Conservation (phyloP, 2,113 vertebrate genomes). For the Osmerus eperlanus region DNA sequence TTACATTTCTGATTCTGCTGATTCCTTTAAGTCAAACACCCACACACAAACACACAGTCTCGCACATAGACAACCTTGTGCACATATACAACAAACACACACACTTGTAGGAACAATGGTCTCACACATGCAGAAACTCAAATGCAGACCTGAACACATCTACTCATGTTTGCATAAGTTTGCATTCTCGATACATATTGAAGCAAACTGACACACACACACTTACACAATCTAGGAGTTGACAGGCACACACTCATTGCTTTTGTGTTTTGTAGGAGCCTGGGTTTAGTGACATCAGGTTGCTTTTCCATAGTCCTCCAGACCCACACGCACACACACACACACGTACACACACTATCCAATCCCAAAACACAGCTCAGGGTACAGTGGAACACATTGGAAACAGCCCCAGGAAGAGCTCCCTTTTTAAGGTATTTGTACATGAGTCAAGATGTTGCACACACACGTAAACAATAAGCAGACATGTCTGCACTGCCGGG, state of each 20-base stretch:
- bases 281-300: not conserved
- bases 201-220: not conserved
- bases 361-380: not conserved
- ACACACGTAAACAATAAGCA: not conserved
- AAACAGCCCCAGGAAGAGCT: not conserved
- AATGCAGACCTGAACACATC: not conserved
- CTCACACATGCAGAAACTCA: not conserved
- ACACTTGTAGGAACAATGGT: not conserved
- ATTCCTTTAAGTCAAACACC: constrained; percentile 4
- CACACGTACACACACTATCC: not conserved
- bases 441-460: too few species aligned
- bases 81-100: not conserved
- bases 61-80: not conserved
- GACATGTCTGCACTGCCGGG: not conserved
- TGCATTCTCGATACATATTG: not conserved
- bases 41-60: constrained; percentile 10
- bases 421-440: not conserved
- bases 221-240: too few species aligned
- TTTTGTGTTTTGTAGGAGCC: not conserved
- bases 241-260: not conserved
- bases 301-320: not conserved
- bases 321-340: not conserved
- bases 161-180: not conserved
- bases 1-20: constrained; percentile 49
- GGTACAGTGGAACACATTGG: not conserved